These are phyloP conservation scores for Neofelis nebulosa DNA, from an alignment of 2,113 vertebrate genomes.

Conservation along the genomic window DNA sequence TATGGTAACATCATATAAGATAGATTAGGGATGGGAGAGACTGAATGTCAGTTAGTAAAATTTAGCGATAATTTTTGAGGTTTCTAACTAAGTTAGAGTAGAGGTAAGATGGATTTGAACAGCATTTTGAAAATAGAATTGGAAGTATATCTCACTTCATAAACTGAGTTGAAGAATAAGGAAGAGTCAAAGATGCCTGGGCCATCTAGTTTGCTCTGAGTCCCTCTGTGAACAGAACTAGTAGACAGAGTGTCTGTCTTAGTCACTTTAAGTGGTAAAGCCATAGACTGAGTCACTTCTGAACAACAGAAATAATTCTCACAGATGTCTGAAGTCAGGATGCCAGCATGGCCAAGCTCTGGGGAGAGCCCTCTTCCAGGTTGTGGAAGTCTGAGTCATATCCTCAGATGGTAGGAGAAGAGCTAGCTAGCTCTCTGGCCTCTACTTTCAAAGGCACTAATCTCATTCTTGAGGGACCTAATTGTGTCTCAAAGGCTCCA, in stretches of 20 bases:
- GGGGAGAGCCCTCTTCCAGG: not conserved
- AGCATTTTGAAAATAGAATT: not conserved
- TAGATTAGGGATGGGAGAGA: not conserved
- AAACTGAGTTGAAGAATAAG: not conserved
- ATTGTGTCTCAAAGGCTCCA: no score
- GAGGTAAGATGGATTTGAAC: not conserved
- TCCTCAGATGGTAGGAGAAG: not conserved
- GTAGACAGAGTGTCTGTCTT: not conserved
- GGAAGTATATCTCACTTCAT: not conserved
- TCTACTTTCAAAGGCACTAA: not conserved
- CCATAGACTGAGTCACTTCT: not conserved
- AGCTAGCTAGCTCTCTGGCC: not conserved
- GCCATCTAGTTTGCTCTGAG: not conserved
- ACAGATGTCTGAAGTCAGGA: not conserved
- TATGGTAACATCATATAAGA: not conserved
- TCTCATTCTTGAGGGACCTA: not conserved
- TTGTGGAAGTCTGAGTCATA: not conserved
- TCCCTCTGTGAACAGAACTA: not conserved
- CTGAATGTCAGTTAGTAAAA: not conserved
- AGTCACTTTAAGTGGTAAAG: not conserved
- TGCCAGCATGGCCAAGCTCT: rapidly evolving
- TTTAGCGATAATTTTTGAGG: not conserved
- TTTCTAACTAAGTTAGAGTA: not conserved
- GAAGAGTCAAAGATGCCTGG: not conserved
- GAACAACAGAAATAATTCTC: not conserved